Evolutionary conservation across 2,113 vertebrate species (phyloP).

Genomic region (Arizona elegans): DNA sequence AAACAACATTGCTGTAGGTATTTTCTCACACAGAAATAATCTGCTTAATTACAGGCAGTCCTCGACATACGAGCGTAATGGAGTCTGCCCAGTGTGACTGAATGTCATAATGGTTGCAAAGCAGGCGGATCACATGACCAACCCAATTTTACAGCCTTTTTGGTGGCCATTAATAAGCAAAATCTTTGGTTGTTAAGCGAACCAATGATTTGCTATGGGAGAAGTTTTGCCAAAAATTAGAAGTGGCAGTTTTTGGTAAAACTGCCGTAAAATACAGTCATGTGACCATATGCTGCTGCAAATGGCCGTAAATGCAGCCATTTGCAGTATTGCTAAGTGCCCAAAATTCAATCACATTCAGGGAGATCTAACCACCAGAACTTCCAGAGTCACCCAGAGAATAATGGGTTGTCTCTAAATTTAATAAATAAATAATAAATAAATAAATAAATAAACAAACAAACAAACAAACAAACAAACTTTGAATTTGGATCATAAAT

Average conservation of each 20-base stretch:
- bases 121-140: not conserved
- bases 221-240: not conserved
- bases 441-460: too few relatives aligned
- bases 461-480: not conserved
- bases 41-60: not conserved
- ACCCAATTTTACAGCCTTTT: not conserved
- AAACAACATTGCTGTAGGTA: not conserved
- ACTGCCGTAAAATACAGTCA: not conserved
- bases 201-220: not conserved
- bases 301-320: not conserved
- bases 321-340: not conserved
- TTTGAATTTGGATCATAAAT: not conserved
- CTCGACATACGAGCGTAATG: not conserved
- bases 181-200: not conserved
- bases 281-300: not conserved
- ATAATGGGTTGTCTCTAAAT: not conserved
- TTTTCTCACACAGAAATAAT: not conserved
- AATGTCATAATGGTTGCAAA: not conserved
- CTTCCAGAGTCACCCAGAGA: not conserved
- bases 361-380: not conserved
- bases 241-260: not conserved
- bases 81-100: not conserved
- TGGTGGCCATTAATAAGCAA: not conserved
- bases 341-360: not conserved
- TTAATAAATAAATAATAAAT: not conserved